A percentile compares a stretch with the other conserved stretches of the same genome.
phyloP scores from a whole-genome alignment of 2,888 invertebrate genomes.

The Glyphotaelius pellucidus region DNA sequence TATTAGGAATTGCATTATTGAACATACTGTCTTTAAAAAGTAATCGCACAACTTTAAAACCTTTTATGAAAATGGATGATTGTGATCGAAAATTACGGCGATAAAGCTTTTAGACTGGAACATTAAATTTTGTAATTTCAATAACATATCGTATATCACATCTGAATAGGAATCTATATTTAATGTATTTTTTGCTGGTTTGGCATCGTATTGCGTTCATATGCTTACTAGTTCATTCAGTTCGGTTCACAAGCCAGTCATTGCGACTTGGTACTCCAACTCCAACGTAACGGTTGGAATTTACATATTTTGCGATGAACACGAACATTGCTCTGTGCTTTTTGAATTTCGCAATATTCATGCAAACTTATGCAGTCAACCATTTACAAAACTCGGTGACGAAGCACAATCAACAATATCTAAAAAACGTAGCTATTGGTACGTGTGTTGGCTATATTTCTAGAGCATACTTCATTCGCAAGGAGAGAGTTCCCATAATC shows the following conservation, averaged over 20 bases:
- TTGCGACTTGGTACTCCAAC: background rate
- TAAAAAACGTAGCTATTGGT: conserved; percentile 40
- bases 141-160: background rate
- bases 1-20: background rate
- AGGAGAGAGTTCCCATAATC: conserved; percentile 48
- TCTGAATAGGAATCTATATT: background rate
- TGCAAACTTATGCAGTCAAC: background rate
- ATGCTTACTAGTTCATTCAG: background rate
- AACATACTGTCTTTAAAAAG: background rate
- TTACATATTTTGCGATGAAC: background rate
- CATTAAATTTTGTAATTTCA: background rate
- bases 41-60: background rate
- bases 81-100: background rate
- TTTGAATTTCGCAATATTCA: background rate
- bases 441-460: conserved; percentile 40
- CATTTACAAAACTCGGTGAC: background rate
- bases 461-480: conserved; percentile 24
- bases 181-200: background rate
- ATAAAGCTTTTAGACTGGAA: background rate
- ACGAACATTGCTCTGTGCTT: background rate
- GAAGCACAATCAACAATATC: background rate
- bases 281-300: background rate
- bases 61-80: background rate
- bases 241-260: background rate
- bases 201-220: background rate